Evolutionary conservation across 1,140 invertebrate species (phyloP).

Genomic region (Drosophila elegans): DNA sequence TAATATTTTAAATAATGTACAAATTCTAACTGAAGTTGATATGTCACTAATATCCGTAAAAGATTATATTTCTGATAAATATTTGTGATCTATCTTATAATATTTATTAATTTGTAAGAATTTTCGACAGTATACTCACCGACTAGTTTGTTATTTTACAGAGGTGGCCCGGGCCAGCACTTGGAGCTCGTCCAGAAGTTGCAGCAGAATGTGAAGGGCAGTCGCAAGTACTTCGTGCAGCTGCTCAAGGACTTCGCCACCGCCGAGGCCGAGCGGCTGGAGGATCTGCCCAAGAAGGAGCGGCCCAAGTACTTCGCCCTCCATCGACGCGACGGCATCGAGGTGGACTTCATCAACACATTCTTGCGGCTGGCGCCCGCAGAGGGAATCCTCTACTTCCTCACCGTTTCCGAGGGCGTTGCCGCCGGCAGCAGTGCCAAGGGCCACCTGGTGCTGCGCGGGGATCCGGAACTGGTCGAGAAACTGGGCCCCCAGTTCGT

Average conservation of each 20-base stretch:
- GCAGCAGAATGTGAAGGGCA: constrained; percentile 88
- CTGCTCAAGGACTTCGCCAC: constrained; percentile 89
- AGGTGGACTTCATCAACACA: constrained; percentile 89
- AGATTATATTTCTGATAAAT: too few relatives aligned
- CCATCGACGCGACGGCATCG: constrained; percentile 89
- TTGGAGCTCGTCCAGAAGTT: constrained; percentile 90
- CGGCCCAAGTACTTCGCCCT: constrained; percentile 87
- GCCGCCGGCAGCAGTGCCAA: constrained; percentile 85
- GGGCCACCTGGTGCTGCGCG: constrained; percentile 88
- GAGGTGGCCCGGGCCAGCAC: constrained; percentile 89
- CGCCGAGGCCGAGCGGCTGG: constrained; percentile 88
- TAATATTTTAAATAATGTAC: too few relatives aligned
- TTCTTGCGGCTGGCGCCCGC: constrained; percentile 88
- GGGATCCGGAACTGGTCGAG: constrained; percentile 85
- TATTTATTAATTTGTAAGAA: too few relatives aligned
- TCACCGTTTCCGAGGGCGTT: constrained; percentile 89
- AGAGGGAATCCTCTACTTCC: constrained; percentile 87
- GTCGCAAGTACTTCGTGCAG: constrained; percentile 88
- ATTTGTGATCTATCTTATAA: too few relatives aligned
- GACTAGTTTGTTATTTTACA: constrained; percentile 66
- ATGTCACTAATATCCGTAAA: too few relatives aligned
- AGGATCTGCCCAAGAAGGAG: constrained; percentile 79
- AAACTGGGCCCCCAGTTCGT: constrained; percentile 86
- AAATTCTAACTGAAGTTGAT: too few relatives aligned
- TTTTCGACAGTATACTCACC: too few relatives aligned